A percentile compares a stretch with the other conserved stretches of the same genome.
These are phyloP conservation scores for Acronicta psi DNA, from an alignment of 2,888 invertebrate genomes.

Conservation along the genomic window DNA sequence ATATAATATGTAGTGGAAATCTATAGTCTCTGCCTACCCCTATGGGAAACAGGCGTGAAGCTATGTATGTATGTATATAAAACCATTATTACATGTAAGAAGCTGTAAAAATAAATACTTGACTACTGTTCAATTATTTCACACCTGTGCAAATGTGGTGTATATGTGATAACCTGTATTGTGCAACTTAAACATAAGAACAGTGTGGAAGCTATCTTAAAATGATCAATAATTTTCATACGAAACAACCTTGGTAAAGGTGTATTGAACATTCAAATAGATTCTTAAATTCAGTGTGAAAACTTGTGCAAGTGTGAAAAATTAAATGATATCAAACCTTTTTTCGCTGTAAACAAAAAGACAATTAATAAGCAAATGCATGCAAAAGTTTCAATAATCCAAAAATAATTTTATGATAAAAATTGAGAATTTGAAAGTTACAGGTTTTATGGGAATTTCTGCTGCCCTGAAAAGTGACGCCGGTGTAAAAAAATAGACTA, in stretches of 20 bases:
- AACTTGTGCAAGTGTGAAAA: conserved; percentile 45
- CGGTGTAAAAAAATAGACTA: not conserved
- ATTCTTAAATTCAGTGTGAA: conserved; percentile 2
- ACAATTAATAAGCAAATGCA: conserved; percentile 49
- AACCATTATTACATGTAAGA: no score
- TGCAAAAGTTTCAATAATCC: conserved; percentile 33
- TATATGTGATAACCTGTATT: not conserved
- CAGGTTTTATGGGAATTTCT: not conserved
- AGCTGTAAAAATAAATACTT: no score
- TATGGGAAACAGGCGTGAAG: no score
- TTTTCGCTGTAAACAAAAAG: conserved; percentile 81
- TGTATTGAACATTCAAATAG: conserved; percentile 3
- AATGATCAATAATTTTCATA: not conserved
- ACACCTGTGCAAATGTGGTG: conserved; percentile 45
- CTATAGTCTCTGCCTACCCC: no score
- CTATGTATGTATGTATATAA: no score
- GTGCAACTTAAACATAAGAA: conserved; percentile 17
- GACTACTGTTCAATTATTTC: conserved; percentile 6
- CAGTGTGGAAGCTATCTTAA: not conserved
- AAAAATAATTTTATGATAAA: not conserved
- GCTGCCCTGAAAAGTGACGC: not conserved
- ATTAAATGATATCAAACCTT: conserved; percentile 74
- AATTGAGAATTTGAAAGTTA: no score
- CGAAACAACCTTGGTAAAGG: not conserved
- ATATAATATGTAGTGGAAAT: no score